Base-by-base conservation (phyloP, 1,140 invertebrate genomes). In the Asobara japonica region DNA sequence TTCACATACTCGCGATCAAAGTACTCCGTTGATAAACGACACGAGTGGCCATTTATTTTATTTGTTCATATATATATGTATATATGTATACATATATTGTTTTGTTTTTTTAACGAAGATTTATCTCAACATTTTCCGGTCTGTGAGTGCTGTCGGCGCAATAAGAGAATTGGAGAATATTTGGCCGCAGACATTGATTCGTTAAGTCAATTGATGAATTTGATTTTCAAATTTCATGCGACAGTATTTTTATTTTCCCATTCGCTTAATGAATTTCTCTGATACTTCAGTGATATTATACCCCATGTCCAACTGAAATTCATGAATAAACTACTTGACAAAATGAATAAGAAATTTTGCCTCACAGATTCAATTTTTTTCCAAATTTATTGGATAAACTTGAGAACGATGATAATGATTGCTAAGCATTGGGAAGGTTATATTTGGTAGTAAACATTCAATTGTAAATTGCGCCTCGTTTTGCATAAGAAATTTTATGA, bases 11-110 rank as follows among this genome's bases (percentile, higher is more conserved):
- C 64, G 72, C 65, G 76, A 80, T 78, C 73, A 76, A 79, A 81
- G 78, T 80, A 74, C 75, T 74, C 51, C 5, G 33, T 56, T 71
- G 77, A 80, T 81, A 81, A 80, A 65, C 72, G 78, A 77, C 76
- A 78, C 51, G 22, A 56, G 25, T 56, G 22, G 25, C 13, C 13
- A 56, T 56, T n/a, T 56, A 22, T 56, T 56, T 56, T 27, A 25
- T n/a, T n/a, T 56, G 51, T 25, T 3, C 51, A 56, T 18, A 27
- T 56, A 56, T 25, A 6, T 36, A 5, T 36, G 5, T 36, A 6
- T 36, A 6, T 36, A 6, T 36, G 5, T 36, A 5, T 36, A 6
- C 31, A 36, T 36, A n/a, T 36, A 36, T 36, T 36, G 11, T 36
- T 36, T 6, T n/a, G n/a, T n/a, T n/a, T n/a, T 5, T 45, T 16